phyloP scores from a whole-genome alignment of 2,888 invertebrate species.

The Syrista parreyssii region DNA sequence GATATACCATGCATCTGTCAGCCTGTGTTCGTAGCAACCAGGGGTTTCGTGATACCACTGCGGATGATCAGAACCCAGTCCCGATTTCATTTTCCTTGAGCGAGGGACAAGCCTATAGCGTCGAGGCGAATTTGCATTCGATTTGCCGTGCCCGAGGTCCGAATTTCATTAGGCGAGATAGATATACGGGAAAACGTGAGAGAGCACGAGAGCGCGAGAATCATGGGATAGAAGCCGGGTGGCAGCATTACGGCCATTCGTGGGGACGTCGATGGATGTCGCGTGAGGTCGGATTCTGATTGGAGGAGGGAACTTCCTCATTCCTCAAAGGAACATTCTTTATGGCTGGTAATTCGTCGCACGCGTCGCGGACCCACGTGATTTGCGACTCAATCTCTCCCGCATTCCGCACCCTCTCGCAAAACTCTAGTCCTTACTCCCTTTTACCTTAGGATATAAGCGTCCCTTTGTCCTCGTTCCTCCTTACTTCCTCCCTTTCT shows the following conservation, averaged over 20 bases:
- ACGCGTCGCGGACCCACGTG: slow-evolving; percentile 44
- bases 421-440: not conserved
- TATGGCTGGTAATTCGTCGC: slow-evolving; percentile 52
- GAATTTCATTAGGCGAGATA: slow-evolving; percentile 1
- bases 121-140: not conserved
- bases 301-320: slow-evolving; percentile 27
- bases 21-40: not conserved
- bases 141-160: not conserved
- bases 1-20: not conserved
- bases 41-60: not conserved
- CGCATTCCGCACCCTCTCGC: not conserved
- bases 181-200: not conserved
- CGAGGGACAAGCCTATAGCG: not conserved
- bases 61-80: not conserved
- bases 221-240: not conserved
- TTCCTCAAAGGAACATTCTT: slow-evolving; percentile 25
- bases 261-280: slow-evolving; percentile 4
- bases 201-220: not conserved
- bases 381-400: slow-evolving; percentile 41
- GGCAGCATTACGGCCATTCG: slow-evolving; percentile 12
- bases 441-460: not conserved
- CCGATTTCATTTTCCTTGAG: not conserved
- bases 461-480: not conserved
- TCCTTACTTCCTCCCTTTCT: slow-evolving; percentile 12
- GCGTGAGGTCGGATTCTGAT: slow-evolving; percentile 25